Evolutionary conservation across 2,113 vertebrate genomes (phyloP), one percentile per base, ranked within the genome.

Genomic region (Grantiella picta): DNA sequence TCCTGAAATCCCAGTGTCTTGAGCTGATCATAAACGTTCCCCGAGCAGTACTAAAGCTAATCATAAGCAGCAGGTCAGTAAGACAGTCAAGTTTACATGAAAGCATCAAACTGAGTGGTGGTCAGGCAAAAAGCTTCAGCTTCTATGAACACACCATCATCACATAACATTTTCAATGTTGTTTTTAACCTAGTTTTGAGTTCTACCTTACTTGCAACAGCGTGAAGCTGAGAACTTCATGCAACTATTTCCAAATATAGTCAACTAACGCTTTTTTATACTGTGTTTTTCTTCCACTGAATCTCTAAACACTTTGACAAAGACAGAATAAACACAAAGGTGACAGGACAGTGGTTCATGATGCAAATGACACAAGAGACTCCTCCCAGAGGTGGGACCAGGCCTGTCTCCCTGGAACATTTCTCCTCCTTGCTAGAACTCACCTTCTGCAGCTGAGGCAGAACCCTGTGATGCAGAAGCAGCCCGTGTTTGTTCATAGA

Each of bases 381-480:
- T 53, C 45, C 40, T 82, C 63, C 33, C 40, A 80, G 49, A 60
- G 29, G 11, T 25, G 22, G 31, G 13, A 71, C 31, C n/a, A 44
- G 28, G 59, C 57, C 45, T 57, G 31, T 38, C 31, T n/a, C 52
- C 49, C 63, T 49, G 36, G 28, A 47, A 28, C 16, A 6, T n/a
- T 72, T 35, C 4, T 33, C 12, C 35, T 16, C 5, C 28, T n/a
- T 9, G 17, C 16, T 7, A 60, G 56, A 36, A 47, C 97, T 59
- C 93, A 99, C 99, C 99, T 98, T 99, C 99, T 3, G 99, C 99
- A 7, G 99, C 99, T 0, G 99, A 99, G 44, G 99, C 98, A 0
- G 98, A 98, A 7, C 98, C 99, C 94, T 99, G 99, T 0, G 98
- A 99, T 20, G 99, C 98, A 4, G 99, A 99, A 29, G 99, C 99